Evolutionary conservation across 2,797 vertebrate genomes (phyloP).

Genomic region (Myripristis jacobus): DNA sequence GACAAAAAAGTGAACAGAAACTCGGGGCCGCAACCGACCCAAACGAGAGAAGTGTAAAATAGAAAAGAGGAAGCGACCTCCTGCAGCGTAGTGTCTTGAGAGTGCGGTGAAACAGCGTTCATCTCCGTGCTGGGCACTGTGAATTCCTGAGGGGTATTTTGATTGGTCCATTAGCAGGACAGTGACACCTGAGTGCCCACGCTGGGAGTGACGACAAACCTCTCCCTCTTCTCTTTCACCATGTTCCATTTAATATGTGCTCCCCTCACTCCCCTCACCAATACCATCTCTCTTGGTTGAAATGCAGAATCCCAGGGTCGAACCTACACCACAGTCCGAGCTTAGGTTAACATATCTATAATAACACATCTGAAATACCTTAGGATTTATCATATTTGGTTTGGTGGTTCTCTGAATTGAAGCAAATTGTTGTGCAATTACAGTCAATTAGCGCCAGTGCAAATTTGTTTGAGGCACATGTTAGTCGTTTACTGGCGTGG

Average conservation of each 20-base stretch:
- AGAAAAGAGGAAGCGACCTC: conserved; percentile 5
- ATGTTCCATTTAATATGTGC: not conserved
- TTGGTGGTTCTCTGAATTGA: no score
- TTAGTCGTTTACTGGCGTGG: not conserved
- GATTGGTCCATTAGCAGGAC: conserved; percentile 79
- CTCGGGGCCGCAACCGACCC: not conserved
- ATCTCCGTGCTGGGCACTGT: conserved; percentile 37
- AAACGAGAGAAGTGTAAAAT: not conserved
- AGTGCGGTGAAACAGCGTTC: conserved; percentile 13
- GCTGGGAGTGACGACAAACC: conserved; percentile 53
- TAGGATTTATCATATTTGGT: no score
- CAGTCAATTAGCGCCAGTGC: not conserved
- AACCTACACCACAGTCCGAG: not conserved
- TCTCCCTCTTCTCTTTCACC: conserved; percentile 12
- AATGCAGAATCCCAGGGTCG: not conserved
- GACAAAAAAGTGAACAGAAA: conserved; percentile 24
- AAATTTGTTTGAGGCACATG: not conserved
- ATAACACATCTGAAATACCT: not conserved
- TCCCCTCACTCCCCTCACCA: not conserved
- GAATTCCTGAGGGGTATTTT: conserved; percentile 62
- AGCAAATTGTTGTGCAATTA: no score
- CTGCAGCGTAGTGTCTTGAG: conserved; percentile 1
- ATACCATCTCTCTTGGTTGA: not conserved
- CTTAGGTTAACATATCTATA: not conserved
- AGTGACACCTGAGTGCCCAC: conserved; percentile 62